Conservation (phyloP, 2,888 invertebrate genomes). For the Andricus curvator region DNA sequence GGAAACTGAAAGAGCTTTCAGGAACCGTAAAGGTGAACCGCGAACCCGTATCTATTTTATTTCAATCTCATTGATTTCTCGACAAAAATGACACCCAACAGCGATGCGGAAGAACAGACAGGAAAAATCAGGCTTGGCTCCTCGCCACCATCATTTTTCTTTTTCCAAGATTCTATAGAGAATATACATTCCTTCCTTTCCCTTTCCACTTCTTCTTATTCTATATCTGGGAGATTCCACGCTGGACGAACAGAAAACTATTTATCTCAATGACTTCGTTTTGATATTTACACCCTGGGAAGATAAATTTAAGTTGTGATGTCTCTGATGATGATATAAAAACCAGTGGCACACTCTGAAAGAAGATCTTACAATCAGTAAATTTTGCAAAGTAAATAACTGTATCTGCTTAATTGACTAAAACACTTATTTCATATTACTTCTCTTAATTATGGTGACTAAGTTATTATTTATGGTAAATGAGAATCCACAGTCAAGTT, state of each 20-base stretch:
- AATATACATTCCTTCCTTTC: not conserved
- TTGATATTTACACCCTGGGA: not conserved
- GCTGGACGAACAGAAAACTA: not conserved
- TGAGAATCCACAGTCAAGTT: too few relatives aligned
- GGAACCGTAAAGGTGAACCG: conserved; percentile 46
- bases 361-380: too few relatives aligned
- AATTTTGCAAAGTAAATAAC: too few relatives aligned
- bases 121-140: conserved; percentile 30
- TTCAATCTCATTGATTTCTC: conserved; percentile 50
- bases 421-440: too few relatives aligned
- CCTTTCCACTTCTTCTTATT: not conserved
- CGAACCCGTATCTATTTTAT: conserved; percentile 50
- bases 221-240: not conserved
- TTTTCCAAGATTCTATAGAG: conserved; percentile 3
- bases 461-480: too few relatives aligned
- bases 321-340: not conserved
- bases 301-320: not conserved
- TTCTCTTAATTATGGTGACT: too few relatives aligned
- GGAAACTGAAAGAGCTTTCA: conserved; percentile 45
- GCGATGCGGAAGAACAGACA: conserved; percentile 36
- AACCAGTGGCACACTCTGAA: too few relatives aligned
- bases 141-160: conserved; percentile 15
- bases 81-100: conserved; percentile 46
- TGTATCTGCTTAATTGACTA: too few relatives aligned
- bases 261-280: not conserved